A percentile compares a stretch with the other conserved stretches of the same genome.
Conservation (phyloP, 2,797 vertebrate species). For the Allobates femoralis region DNA sequence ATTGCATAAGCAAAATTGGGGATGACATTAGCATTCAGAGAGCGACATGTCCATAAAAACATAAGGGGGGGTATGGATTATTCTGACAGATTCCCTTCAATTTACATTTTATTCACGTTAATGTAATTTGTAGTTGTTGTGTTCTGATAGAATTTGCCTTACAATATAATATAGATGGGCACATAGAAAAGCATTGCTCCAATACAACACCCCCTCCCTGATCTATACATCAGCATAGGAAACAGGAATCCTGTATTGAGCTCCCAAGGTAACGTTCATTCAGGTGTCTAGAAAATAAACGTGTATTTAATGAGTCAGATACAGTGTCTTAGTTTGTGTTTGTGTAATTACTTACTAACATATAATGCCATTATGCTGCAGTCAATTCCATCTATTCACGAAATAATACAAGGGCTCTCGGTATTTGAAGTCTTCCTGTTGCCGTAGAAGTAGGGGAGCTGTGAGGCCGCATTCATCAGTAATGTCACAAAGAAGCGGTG, state of each 20-base stretch:
- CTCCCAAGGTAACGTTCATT: slow-evolving; percentile 3
- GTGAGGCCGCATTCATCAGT: neutral
- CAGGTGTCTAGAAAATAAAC: neutral
- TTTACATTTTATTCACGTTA: neutral
- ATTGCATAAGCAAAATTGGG: too few species aligned
- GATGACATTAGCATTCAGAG: too few species aligned
- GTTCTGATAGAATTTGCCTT: neutral
- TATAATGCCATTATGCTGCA: neutral
- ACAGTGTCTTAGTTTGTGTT: neutral
- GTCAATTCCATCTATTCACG: slow-evolving; percentile 20
- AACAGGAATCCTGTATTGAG: neutral
- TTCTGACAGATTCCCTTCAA: neutral
- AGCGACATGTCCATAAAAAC: too few species aligned
- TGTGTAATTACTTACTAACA: neutral
- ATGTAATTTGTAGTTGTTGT: neutral
- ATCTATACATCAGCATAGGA: neutral
- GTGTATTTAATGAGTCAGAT: neutral
- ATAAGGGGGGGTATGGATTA: neutral
- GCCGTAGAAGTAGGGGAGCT: neutral
- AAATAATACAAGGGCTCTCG: neutral
- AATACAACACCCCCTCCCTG: neutral
- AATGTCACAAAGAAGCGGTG: neutral
- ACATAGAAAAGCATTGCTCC: neutral
- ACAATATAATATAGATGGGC: neutral
- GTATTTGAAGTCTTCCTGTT: neutral